A percentile compares a stretch with the other conserved stretches of the same genome.
These are phyloP conservation scores for Periophthalmodon schlosseri DNA, from an alignment of 2,113 vertebrate species.

Conservation along the genomic window DNA sequence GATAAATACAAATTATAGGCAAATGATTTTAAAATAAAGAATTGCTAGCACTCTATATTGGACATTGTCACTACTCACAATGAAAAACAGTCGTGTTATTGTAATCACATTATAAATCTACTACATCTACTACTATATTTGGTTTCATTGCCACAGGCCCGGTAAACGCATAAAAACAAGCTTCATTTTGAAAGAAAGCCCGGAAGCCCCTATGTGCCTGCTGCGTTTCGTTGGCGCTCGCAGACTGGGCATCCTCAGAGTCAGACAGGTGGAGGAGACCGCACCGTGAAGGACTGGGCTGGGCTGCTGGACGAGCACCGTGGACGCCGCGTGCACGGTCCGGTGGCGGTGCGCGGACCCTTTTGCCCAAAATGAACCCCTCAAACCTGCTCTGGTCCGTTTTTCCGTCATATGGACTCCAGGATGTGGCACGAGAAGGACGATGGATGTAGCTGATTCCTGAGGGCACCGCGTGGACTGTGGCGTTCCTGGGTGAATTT, in stretches of 20 bases:
- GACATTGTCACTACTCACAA: too few relatives aligned
- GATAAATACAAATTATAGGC: too few relatives aligned
- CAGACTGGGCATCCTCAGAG: slow-evolving; percentile 63
- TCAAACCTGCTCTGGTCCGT: slow-evolving; percentile 50
- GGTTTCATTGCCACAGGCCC: background rate
- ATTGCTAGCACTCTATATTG: too few relatives aligned
- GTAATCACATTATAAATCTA: background rate
- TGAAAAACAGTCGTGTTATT: background rate
- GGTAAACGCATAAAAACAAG: background rate
- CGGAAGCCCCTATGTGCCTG: background rate
- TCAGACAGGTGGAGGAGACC: slow-evolving; percentile 74
- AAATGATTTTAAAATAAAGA: too few relatives aligned
- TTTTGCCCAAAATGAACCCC: slow-evolving; percentile 34
- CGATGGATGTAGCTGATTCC: slow-evolving; percentile 58
- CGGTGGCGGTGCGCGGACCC: slow-evolving; percentile 48
- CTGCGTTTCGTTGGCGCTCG: background rate
- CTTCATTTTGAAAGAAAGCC: background rate
- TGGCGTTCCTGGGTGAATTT: slow-evolving; percentile 31
- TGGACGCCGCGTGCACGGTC: slow-evolving; percentile 63
- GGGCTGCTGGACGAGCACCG: slow-evolving; percentile 64
- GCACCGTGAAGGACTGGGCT: slow-evolving; percentile 53
- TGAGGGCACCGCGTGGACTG: slow-evolving; percentile 46
- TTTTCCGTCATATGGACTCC: slow-evolving; percentile 50
- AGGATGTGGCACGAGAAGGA: slow-evolving; percentile 51
- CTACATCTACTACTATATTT: too few relatives aligned